Conservation (phyloP, 2,888 invertebrate genomes). For the Drosophila acutilabella region DNA sequence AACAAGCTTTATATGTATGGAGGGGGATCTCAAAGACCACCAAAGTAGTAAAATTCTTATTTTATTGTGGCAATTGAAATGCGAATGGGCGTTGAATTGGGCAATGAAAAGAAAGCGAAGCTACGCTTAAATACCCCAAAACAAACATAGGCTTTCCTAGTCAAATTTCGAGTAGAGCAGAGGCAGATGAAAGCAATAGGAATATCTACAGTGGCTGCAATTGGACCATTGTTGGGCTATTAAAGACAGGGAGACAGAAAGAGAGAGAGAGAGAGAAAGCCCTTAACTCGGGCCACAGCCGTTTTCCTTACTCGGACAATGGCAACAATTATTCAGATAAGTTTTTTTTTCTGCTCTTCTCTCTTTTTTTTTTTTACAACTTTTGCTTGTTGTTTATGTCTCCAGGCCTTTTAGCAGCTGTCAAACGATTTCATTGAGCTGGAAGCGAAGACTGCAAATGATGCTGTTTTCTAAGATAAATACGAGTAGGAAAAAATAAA, state of each 20-base stretch:
- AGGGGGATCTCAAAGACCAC: constrained; percentile 49
- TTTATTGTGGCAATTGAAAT: constrained; percentile 77
- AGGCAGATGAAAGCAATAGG: constrained; percentile 15
- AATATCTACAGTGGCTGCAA: constrained; percentile 36
- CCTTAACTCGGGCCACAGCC: constrained; percentile 24
- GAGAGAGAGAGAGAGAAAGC: background rate
- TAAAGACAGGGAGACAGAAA: constrained; percentile 27
- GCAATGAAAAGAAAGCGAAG: constrained; percentile 67
- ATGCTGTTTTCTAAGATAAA: constrained; percentile 11
- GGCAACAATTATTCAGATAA: constrained; percentile 71
- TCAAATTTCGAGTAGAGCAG: constrained; percentile 16
- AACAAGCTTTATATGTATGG: constrained; percentile 39
- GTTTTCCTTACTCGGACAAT: constrained; percentile 42
- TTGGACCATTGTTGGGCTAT: constrained; percentile 60
- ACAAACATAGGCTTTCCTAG: constrained; percentile 36
- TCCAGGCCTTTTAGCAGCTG: constrained; percentile 52
- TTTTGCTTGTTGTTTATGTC: constrained; percentile 47
- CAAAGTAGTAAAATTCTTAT: constrained; percentile 69
- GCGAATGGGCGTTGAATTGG: constrained; percentile 78
- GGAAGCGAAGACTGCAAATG: background rate
- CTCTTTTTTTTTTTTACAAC: constrained; percentile 22
- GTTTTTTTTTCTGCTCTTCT: constrained; percentile 20
- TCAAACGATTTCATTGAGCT: constrained; percentile 35
- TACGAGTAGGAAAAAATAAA: background rate
- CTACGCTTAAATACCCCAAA: constrained; percentile 58